Evolutionary conservation across 2,113 vertebrate species (phyloP).

Genomic region (Atherinomorus stipes): DNA sequence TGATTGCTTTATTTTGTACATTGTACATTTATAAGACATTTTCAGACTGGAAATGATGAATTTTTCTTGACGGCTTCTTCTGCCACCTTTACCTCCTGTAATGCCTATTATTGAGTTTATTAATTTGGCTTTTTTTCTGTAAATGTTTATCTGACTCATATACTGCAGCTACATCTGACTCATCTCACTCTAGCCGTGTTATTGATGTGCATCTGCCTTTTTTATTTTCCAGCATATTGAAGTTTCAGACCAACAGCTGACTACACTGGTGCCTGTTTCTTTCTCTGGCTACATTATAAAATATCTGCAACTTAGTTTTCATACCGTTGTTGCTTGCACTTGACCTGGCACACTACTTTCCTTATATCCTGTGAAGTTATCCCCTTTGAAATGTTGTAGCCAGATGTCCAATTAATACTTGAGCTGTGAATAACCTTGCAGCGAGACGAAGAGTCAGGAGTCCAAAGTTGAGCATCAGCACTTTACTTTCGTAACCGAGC

Average conservation of each 20-base stretch:
- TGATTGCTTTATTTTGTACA: too few species aligned
- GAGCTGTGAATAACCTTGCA: conserved; percentile 15
- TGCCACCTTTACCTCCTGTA: too few species aligned
- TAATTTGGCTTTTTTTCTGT: background rate
- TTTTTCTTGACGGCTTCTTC: too few species aligned
- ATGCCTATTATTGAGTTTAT: too few species aligned
- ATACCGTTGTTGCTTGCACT: background rate
- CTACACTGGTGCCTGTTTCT: background rate
- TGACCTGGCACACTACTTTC: background rate
- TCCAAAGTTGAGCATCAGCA: background rate
- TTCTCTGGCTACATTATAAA: background rate
- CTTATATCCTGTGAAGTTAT: conserved; percentile 4
- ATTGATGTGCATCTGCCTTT: background rate
- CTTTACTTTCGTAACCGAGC: background rate
- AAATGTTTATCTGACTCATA: background rate
- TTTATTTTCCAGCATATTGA: background rate
- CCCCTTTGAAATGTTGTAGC: conserved; percentile 33
- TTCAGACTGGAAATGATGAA: too few species aligned
- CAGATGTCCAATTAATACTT: conserved; percentile 43
- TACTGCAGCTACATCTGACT: background rate
- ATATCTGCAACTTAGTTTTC: background rate
- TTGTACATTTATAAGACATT: too few species aligned
- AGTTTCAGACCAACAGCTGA: background rate
- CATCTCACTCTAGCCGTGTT: background rate
- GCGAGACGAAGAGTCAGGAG: background rate